These are phyloP conservation scores for Embiotoca jacksoni DNA, from an alignment of 2,113 vertebrate genomes.

Conservation along the genomic window DNA sequence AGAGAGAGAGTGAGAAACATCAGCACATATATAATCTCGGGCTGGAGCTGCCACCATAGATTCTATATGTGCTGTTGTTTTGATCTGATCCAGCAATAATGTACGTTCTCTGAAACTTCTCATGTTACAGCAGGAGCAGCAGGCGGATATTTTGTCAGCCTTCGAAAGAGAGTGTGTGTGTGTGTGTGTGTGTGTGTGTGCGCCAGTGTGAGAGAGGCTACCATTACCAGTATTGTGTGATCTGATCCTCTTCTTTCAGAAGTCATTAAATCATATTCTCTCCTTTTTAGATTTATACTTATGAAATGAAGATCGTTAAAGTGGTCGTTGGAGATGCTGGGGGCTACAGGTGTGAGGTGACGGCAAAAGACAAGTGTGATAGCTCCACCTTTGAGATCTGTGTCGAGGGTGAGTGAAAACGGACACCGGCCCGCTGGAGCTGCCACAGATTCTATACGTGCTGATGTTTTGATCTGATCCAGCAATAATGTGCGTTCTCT, in stretches of 20 bases:
- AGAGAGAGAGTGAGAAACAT: too few relatives aligned
- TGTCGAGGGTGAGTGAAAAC: conserved; percentile 84
- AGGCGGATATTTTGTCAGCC: conserved; percentile 82
- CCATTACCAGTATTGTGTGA: not conserved
- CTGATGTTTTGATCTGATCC: conserved; percentile 52
- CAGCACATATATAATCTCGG: too few relatives aligned
- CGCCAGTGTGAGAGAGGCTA: not conserved
- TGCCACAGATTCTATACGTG: conserved; percentile 25
- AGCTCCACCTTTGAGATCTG: conserved; percentile 88
- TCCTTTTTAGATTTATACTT: conserved; percentile 86
- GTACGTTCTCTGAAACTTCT: conserved; percentile 54
- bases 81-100: conserved; percentile 48
- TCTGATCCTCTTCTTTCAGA: not conserved
- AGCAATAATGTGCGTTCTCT: conserved; percentile 43
- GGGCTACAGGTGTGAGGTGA: conserved; percentile 90
- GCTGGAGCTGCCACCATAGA: not conserved
- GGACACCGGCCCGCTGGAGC: not conserved
- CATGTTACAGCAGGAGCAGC: conserved; percentile 74
- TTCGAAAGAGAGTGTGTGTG: conserved; percentile 84
- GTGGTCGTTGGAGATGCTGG: conserved; percentile 85
- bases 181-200: too few relatives aligned
- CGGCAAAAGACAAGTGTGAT: conserved; percentile 90
- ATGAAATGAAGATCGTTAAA: conserved; percentile 88
- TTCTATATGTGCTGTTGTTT: conserved; percentile 49
- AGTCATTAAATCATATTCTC: not conserved